Evolutionary conservation across 2,113 vertebrate genomes (phyloP), one percentile per base, ranked within the genome.

Genomic region (Octodon degus): DNA sequence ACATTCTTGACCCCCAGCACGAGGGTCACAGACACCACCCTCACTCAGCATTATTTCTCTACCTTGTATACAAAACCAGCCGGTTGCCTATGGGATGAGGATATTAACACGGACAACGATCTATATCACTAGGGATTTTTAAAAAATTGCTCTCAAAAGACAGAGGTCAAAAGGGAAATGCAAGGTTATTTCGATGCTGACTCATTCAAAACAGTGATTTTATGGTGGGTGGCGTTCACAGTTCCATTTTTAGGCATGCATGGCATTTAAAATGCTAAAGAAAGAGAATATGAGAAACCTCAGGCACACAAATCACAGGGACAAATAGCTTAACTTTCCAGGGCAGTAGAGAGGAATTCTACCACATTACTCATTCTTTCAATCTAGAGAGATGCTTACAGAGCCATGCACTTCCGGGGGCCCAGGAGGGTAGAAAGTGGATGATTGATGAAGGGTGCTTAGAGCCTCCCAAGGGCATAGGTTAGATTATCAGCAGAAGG

Each of bases 371-470:
- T 22, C 70, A 94, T 70, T 63, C 27, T 86, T 47, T 55, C 85
- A 93, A 58, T 94, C 89, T 85, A 91, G 37, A 50, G 93, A 95
- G 96, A 89, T 80, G 85, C 95, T 96, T 89, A 90, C 85, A 94
- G 94, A 96, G 96, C 76, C 92, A 83, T 83, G 94, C 0, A 19
- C 72, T 95, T 96, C 96, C 40, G 93, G 92, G 96, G 85, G 63
- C 89, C 85, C 95, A 79, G 79, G 94, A 93, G 95, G 83, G 68
- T 37, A 92, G 89, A 96, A 94, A 97, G 96, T 77, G 72, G 58
- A 95, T 97, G 95, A 97, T 70, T 86, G 82, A 97, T 96, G 86
- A 86, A 93, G 43, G 37, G 22, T n/a, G 47, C 68, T 94, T 84
- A 94, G 95, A 96, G 50, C 65, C 94, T 93, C 72, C 65, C 37